A percentile compares a stretch with the other conserved stretches of the same genome.
phyloP scores from a whole-genome alignment of 1,140 invertebrate genomes.

The Triops longicaudatus region DNA sequence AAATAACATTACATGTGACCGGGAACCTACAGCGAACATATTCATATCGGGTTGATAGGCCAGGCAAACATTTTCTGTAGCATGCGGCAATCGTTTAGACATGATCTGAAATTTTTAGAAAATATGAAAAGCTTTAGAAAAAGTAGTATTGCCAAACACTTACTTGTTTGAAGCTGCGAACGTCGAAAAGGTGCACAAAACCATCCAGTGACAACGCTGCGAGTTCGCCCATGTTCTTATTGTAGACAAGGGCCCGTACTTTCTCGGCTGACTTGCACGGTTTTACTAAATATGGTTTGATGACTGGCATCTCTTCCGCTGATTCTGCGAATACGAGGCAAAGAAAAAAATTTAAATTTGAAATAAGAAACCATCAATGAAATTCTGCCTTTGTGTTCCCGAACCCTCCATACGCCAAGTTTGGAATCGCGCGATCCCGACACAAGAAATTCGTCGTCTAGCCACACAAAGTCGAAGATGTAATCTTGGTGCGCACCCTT shows the following conservation, averaged over 20 bases:
- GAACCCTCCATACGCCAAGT: slow-evolving; percentile 46
- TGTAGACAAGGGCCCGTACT: slow-evolving; percentile 79
- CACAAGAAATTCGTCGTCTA: slow-evolving; percentile 91
- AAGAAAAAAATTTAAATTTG: background rate
- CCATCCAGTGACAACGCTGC: slow-evolving; percentile 87
- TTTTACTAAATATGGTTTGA: slow-evolving; percentile 62
- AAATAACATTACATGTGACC: slow-evolving; percentile 80
- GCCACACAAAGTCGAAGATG: slow-evolving; percentile 92
- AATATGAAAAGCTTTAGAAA: slow-evolving; percentile 10
- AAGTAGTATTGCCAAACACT: slow-evolving; percentile 1
- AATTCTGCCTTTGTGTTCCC: slow-evolving; percentile 27
- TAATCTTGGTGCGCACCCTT: slow-evolving; percentile 78
- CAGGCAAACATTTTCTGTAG: slow-evolving; percentile 87
- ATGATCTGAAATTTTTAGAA: slow-evolving; percentile 50
- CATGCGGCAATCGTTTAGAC: slow-evolving; percentile 74
- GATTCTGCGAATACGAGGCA: background rate
- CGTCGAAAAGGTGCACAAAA: slow-evolving; percentile 81
- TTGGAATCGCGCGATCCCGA: slow-evolving; percentile 81
- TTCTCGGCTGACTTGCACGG: slow-evolving; percentile 65
- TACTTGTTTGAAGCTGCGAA: slow-evolving; percentile 68
- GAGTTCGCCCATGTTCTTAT: slow-evolving; percentile 74
- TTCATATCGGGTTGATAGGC: slow-evolving; percentile 68
- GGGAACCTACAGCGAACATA: slow-evolving; percentile 84
- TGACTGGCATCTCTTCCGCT: slow-evolving; percentile 29
- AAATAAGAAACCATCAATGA: background rate